phyloP scores from a whole-genome alignment of 2,888 invertebrate genomes.

The Micropterix aruncella region DNA sequence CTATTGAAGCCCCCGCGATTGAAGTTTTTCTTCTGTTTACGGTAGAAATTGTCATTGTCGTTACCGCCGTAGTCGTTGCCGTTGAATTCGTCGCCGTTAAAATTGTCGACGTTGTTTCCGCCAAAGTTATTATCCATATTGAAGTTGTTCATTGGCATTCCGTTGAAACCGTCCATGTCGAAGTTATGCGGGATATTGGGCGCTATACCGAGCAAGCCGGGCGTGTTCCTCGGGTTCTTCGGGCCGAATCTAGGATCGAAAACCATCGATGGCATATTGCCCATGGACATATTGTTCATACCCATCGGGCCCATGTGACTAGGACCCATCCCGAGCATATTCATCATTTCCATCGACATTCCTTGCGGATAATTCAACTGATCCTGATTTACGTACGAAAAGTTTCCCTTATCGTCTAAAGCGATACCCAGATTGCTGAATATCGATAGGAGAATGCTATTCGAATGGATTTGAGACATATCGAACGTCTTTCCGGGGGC shows the following conservation, averaged over 20 bases:
- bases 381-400: constrained; percentile 33
- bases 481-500: constrained; percentile 39
- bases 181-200: constrained; percentile 39
- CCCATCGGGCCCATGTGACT: constrained; percentile 28
- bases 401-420: constrained; percentile 42
- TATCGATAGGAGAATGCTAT: constrained; percentile 39
- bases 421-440: constrained; percentile 46
- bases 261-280: constrained; percentile 6
- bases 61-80: constrained; percentile 28
- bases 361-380: constrained; percentile 2
- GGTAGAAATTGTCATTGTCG: constrained; percentile 30
- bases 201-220: constrained; percentile 42
- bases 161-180: constrained; percentile 24
- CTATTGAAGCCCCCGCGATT: constrained; percentile 21
- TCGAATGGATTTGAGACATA: constrained; percentile 33
- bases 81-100: constrained; percentile 26
- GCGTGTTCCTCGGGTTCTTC: constrained; percentile 33
- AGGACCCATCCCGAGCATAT: constrained; percentile 29
- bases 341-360: constrained; percentile 12
- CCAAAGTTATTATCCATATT: constrained; percentile 12
- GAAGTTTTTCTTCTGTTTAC: constrained; percentile 23
- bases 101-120: constrained; percentile 25
- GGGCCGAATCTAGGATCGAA: constrained; percentile 30
- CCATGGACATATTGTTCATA: constrained; percentile 30
- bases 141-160: constrained; percentile 10